These are phyloP conservation scores for Isichthys henryi DNA, from an alignment of 2,113 vertebrate genomes.

Conservation along the genomic window DNA sequence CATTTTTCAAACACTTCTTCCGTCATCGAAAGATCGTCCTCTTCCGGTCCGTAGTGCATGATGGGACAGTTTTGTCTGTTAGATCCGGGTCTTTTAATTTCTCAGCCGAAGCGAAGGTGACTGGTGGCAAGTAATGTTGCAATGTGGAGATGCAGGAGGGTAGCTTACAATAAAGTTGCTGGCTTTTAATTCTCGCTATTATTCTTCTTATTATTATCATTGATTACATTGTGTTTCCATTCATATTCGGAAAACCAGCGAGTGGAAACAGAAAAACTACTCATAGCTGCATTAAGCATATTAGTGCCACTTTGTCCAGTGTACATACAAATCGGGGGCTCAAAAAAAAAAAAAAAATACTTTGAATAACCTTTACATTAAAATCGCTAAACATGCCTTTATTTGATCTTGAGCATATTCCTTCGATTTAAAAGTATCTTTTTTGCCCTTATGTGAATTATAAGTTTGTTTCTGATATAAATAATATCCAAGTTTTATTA, in stretches of 20 bases:
- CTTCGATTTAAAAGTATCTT: background rate
- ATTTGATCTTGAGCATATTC: background rate
- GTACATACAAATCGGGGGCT: background rate
- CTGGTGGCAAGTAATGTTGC: background rate
- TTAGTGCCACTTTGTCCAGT: too few species aligned
- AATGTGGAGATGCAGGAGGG: background rate
- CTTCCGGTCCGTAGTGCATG: background rate
- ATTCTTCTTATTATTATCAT: background rate
- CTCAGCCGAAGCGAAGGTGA: background rate
- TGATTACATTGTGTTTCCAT: background rate
- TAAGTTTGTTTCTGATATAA: background rate
- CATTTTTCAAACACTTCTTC: background rate
- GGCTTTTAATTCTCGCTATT: background rate
- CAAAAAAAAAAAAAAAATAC: background rate
- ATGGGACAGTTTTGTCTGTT: background rate
- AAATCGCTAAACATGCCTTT: background rate
- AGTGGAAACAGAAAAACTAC: background rate
- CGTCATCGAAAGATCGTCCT: background rate
- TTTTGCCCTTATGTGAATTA: background rate
- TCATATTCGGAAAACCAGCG: background rate
- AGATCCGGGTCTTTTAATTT: background rate
- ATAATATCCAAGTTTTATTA: background rate
- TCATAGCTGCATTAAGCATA: background rate
- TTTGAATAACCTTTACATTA: background rate
- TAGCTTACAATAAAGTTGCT: background rate